phyloP scores from a whole-genome alignment of 2,888 invertebrate species.

The Chrysina gloriosa region DNA sequence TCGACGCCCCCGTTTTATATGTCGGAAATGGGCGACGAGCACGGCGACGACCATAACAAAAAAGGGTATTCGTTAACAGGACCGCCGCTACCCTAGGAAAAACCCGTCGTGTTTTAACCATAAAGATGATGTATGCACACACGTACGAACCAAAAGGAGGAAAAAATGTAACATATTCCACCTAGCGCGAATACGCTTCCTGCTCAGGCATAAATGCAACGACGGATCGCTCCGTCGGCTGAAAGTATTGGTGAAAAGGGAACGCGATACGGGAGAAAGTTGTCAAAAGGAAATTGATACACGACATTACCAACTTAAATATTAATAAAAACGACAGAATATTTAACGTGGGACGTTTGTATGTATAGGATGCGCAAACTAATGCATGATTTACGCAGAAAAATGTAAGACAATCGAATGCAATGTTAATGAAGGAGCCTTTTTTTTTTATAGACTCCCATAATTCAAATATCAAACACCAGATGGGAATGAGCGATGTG shows the following conservation, averaged over 20 bases:
- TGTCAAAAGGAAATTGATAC: slow-evolving; percentile 30
- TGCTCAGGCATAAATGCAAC: slow-evolving; percentile 12
- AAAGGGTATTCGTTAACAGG: background rate
- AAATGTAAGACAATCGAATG: too few species aligned
- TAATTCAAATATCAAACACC: too few species aligned
- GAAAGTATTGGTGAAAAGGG: background rate
- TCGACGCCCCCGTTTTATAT: background rate
- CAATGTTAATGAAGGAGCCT: too few species aligned
- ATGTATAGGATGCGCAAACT: too few species aligned
- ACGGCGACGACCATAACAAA: background rate
- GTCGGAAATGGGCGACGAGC: background rate
- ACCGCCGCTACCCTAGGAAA: background rate
- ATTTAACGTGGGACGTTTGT: too few species aligned
- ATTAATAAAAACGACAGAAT: background rate
- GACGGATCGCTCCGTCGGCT: background rate
- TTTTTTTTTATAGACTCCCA: too few species aligned
- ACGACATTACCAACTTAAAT: slow-evolving; percentile 21
- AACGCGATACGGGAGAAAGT: background rate
- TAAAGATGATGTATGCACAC: slow-evolving; percentile 30
- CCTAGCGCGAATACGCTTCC: background rate
- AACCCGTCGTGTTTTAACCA: slow-evolving; percentile 10
- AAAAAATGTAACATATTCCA: slow-evolving; percentile 14
- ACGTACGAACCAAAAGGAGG: background rate
- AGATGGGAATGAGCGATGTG: too few species aligned
- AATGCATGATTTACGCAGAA: too few species aligned